These are phyloP conservation scores for Neotoma lepida DNA, from an alignment of 2,113 vertebrate species.

Conservation along the genomic window DNA sequence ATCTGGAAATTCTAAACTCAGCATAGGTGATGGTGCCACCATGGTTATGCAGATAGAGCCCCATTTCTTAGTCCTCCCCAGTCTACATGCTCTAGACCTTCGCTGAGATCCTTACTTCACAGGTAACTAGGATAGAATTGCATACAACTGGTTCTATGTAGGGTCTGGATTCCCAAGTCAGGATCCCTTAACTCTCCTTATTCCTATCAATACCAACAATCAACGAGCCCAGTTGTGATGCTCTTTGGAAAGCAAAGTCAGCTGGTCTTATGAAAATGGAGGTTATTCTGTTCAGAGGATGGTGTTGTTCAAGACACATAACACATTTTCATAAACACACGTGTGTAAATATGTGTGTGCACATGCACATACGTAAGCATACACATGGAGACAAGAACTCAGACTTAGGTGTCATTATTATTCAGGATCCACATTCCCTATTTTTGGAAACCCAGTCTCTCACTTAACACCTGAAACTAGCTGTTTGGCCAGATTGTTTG, in stretches of 20 bases:
- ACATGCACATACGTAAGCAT: background rate
- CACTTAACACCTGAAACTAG: background rate
- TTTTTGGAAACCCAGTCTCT: background rate
- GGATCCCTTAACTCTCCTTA: background rate
- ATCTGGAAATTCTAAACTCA: background rate
- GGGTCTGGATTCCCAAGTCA: background rate
- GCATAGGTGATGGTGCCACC: background rate
- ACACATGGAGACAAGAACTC: background rate
- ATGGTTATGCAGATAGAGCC: background rate
- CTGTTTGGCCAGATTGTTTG: background rate
- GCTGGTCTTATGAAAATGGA: background rate
- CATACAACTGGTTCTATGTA: background rate
- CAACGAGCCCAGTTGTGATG: background rate
- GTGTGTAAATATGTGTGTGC: background rate
- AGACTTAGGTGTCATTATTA: background rate
- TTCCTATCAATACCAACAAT: background rate
- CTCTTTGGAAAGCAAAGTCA: background rate
- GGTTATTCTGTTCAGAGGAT: background rate
- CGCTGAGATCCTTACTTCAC: background rate
- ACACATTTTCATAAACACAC: background rate
- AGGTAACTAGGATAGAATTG: background rate
- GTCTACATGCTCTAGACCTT: background rate
- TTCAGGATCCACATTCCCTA: background rate
- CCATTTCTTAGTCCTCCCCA: background rate
- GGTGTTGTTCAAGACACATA: too few relatives aligned